Evolutionary conservation across 2,113 vertebrate genomes (phyloP).

Genomic region (Tretioscincus oriximinensis): DNA sequence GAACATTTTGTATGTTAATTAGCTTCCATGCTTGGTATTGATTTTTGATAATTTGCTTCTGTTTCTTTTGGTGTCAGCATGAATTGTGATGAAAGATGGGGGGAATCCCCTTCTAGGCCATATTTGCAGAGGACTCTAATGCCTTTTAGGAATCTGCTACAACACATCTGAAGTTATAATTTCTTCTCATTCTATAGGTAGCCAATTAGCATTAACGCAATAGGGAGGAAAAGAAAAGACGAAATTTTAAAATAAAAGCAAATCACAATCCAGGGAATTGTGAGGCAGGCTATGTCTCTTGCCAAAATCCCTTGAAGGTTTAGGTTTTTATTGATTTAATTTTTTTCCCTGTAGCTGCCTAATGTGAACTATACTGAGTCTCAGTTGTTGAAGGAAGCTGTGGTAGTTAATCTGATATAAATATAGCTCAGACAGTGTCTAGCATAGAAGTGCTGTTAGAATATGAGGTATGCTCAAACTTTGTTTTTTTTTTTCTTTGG

Average conservation of each 20-base stretch:
- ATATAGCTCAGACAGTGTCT: neutral
- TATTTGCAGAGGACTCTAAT: no score
- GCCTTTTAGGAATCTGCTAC: no score
- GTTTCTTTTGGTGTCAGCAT: conserved; percentile 33
- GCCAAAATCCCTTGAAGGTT: neutral
- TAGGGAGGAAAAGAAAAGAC: neutral
- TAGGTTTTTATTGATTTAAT: neutral
- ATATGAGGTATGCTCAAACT: neutral
- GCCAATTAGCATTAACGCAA: neutral
- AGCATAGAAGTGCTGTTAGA: neutral
- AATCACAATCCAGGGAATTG: neutral
- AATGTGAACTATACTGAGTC: neutral
- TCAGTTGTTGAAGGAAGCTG: neutral
- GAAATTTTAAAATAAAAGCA: neutral
- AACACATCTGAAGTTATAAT: neutral
- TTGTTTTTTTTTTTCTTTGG: neutral
- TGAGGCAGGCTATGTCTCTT: neutral
- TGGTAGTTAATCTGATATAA: neutral
- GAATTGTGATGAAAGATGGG: no score
- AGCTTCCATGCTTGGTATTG: neutral
- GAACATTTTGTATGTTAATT: neutral
- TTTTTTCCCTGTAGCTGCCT: neutral
- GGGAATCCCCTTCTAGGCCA: no score
- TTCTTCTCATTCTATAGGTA: neutral
- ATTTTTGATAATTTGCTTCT: conserved; percentile 47